Percentiles rank a stretch among this genome's conserved stretches.
Conservation (phyloP, 2,113 vertebrate species). For the Phrynosoma blainvillii region DNA sequence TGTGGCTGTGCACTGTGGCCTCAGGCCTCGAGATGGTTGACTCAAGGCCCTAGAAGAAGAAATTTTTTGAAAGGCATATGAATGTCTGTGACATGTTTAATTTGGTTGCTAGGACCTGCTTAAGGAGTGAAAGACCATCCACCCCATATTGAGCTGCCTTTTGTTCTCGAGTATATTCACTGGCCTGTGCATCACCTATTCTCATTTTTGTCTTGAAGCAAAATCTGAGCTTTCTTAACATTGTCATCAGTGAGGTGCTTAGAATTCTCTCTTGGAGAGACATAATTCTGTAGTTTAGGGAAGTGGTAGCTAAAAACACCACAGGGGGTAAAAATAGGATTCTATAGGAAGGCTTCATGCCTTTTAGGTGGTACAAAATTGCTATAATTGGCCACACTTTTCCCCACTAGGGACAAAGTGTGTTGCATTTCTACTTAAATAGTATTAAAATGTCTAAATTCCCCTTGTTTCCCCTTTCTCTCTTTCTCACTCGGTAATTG, state of each 20-base stretch:
- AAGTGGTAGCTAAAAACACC: no score
- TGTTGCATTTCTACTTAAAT: no score
- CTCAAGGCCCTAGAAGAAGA: background rate
- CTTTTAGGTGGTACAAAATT: no score
- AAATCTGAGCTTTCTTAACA: background rate
- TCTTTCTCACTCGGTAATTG: background rate
- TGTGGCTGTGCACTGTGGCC: background rate
- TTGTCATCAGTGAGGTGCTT: background rate
- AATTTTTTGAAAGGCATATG: background rate
- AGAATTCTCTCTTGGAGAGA: no score
- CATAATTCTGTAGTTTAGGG: no score
- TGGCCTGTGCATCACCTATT: background rate
- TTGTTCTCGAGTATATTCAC: background rate
- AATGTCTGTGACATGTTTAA: background rate
- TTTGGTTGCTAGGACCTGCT: background rate
- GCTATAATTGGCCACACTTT: background rate
- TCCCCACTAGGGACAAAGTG: no score
- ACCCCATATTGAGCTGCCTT: background rate
- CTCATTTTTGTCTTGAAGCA: background rate
- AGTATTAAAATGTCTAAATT: no score
- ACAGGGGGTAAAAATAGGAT: no score
- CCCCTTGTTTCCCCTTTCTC: no score
- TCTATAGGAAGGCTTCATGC: no score
- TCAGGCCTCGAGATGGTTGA: background rate
- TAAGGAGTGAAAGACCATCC: background rate